These are phyloP conservation scores for Sebastolobus altivelis DNA, from an alignment of 2,797 vertebrate genomes.

Conservation along the genomic window DNA sequence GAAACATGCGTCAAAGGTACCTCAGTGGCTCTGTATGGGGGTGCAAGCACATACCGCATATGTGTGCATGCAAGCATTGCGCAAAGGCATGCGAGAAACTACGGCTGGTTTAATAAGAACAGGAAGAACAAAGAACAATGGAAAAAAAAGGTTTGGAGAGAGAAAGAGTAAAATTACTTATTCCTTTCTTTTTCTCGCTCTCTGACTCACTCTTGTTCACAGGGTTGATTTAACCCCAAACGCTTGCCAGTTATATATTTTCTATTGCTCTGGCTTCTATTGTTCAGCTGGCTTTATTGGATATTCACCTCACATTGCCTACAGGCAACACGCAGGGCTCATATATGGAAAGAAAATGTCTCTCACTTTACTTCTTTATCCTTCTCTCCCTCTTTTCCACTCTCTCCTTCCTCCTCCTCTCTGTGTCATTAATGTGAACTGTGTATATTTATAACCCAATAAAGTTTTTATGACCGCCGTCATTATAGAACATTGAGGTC, in stretches of 20 bases:
- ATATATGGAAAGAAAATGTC: background rate
- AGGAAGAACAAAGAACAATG: background rate
- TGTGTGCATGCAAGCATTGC: background rate
- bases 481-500: constrained; percentile 63
- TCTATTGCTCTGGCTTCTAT: background rate
- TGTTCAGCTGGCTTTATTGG: constrained; percentile 11
- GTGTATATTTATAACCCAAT: constrained; percentile 71
- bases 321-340: constrained; percentile 10
- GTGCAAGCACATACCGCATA: background rate
- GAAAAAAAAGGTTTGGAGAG: background rate
- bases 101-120: background rate
- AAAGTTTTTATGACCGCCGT: constrained; percentile 59
- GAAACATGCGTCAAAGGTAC: constrained; percentile 52
- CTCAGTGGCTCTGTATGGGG: background rate
- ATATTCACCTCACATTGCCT: background rate
- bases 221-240: constrained; percentile 9
- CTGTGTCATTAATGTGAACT: constrained; percentile 49
- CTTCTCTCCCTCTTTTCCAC: background rate
- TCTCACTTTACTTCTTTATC: background rate
- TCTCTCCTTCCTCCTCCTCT: background rate
- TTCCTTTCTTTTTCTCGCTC: background rate
- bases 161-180: background rate
- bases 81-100: background rate
- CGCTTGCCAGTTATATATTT: background rate
- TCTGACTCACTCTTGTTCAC: constrained; percentile 1